A percentile compares a stretch with the other conserved stretches of the same genome.
Evolutionary conservation across 2,113 vertebrate genomes (phyloP).

Genomic region (Hippopotamus amphibius): DNA sequence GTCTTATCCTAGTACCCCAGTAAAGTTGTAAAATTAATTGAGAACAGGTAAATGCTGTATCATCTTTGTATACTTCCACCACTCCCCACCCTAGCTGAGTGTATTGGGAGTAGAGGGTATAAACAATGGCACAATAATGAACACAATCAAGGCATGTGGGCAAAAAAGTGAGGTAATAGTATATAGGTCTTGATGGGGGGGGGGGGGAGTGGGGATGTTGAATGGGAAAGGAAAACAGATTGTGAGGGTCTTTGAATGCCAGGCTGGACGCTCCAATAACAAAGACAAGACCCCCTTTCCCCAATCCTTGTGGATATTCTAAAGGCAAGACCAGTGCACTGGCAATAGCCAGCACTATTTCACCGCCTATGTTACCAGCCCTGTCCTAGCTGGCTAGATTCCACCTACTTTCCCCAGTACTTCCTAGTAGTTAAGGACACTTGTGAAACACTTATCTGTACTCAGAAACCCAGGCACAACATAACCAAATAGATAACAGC

Average conservation of each 20-base stretch:
- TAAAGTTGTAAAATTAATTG: neutral
- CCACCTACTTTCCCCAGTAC: neutral
- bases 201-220: neutral
- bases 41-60: neutral
- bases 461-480: neutral
- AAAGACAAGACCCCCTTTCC: neutral
- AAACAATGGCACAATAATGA: neutral
- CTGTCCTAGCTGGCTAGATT: neutral
- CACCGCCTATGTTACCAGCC: neutral
- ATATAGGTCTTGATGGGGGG: neutral
- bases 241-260: neutral
- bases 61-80: neutral
- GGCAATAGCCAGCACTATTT: neutral
- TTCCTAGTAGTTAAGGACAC: neutral
- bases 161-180: neutral
- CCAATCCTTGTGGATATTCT: neutral
- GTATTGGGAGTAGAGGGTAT: neutral
- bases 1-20: neutral
- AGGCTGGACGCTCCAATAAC: neutral
- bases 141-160: neutral
- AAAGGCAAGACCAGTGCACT: neutral
- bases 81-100: neutral
- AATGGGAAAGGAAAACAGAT: neutral
- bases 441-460: neutral
- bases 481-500: neutral